Conservation (phyloP, 1,140 invertebrate genomes). For the Akabosia matsudoensis region DNA sequence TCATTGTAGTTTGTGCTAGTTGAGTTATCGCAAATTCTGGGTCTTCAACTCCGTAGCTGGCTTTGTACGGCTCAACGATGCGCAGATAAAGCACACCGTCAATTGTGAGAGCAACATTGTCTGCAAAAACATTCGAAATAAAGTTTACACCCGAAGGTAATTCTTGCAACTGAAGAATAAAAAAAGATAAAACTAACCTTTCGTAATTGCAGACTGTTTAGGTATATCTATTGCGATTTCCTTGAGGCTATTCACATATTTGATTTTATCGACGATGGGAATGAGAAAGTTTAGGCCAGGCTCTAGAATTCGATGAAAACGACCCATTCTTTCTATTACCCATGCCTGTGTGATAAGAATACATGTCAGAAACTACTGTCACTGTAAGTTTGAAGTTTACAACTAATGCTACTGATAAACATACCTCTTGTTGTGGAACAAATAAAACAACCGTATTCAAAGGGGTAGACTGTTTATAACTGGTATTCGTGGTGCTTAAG, state of each 20-base stretch:
- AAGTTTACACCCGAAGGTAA: background rate
- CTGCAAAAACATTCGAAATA: constrained; percentile 52
- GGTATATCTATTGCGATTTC: constrained; percentile 99
- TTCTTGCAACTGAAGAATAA: background rate
- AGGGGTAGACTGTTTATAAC: constrained; percentile 67
- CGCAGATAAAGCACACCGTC: constrained; percentile 96
- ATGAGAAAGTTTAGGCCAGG: constrained; percentile 92
- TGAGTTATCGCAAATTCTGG: constrained; percentile 99
- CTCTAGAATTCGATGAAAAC: constrained; percentile 86
- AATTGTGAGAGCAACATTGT: constrained; percentile 94
- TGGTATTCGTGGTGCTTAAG: constrained; percentile 26
- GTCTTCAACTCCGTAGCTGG: constrained; percentile 98
- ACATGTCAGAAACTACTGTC: constrained; percentile 27
- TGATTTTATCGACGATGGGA: constrained; percentile 88
- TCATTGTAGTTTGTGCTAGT: constrained; percentile 98
- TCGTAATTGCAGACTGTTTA: constrained; percentile 95
- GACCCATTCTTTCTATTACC: constrained; percentile 98
- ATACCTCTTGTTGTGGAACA: constrained; percentile 96
- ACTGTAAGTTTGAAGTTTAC: constrained; percentile 26
- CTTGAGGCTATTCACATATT: constrained; percentile 97
- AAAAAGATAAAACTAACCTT: constrained; percentile 55
- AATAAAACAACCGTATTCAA: constrained; percentile 94
- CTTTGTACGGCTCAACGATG: constrained; percentile 90
- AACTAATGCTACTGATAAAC: constrained; percentile 39
- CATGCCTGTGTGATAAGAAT: constrained; percentile 70